phyloP scores from a whole-genome alignment of 2,888 invertebrate genomes.

The Diploptera punctata region DNA sequence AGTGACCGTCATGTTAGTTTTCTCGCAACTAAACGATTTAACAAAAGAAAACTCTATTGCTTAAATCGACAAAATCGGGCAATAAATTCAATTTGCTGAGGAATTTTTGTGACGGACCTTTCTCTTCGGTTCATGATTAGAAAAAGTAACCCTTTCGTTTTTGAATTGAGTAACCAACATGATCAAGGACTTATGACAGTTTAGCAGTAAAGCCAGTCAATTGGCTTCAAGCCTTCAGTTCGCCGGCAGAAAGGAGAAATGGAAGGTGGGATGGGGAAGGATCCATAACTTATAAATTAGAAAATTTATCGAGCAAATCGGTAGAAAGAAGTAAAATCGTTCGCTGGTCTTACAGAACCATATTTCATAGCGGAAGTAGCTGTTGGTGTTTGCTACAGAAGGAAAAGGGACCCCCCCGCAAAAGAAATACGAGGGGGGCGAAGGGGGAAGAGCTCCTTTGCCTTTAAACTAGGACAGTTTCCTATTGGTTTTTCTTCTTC shows the following conservation, averaged over 20 bases:
- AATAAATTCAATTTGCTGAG: too few species aligned
- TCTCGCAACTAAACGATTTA: too few species aligned
- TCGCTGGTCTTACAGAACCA: slow-evolving; percentile 26
- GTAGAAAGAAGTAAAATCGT: slow-evolving; percentile 30
- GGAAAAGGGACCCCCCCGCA: not conserved
- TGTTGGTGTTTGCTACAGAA: slow-evolving; percentile 27
- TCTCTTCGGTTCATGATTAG: too few species aligned
- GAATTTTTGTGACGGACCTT: too few species aligned
- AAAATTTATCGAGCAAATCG: slow-evolving; percentile 32
- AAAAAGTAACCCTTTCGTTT: too few species aligned
- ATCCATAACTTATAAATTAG: slow-evolving; percentile 32
- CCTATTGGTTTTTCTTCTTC: slow-evolving; percentile 29
- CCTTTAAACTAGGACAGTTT: slow-evolving; percentile 27
- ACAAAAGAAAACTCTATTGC: too few species aligned
- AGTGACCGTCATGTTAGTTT: too few species aligned
- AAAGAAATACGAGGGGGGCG: not conserved
- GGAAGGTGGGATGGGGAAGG: slow-evolving; percentile 1
- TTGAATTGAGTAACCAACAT: too few species aligned
- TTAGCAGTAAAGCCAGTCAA: not conserved
- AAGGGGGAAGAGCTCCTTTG: slow-evolving; percentile 1
- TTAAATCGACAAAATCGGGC: too few species aligned
- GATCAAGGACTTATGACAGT: not conserved
- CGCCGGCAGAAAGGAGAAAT: slow-evolving; percentile 13
- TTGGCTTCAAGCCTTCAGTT: slow-evolving; percentile 23
- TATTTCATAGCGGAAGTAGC: slow-evolving; percentile 27